Evolutionary conservation across 2,797 vertebrate species (phyloP).

Genomic region (Acanthurus tractus): DNA sequence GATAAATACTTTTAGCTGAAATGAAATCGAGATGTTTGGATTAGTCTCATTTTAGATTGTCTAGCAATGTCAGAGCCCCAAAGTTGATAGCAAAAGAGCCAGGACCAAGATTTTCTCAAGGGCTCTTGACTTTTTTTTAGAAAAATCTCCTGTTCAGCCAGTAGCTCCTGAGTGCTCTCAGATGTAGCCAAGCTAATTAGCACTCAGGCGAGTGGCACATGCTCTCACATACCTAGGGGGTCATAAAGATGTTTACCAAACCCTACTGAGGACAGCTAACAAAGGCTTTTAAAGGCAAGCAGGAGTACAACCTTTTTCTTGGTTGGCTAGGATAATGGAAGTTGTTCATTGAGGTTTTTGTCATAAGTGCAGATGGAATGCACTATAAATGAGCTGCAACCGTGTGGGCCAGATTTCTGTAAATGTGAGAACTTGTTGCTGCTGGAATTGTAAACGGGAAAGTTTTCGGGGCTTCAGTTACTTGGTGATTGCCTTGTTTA

Average conservation of each 20-base stretch:
- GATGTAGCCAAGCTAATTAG: conserved; percentile 84
- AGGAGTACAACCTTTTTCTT: conserved; percentile 66
- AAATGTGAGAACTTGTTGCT: conserved; percentile 72
- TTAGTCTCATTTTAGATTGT: conserved; percentile 25
- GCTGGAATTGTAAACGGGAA: conserved; percentile 43
- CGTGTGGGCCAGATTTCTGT: conserved; percentile 64
- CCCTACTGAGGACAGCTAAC: conserved; percentile 71
- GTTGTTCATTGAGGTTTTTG: conserved; percentile 77
- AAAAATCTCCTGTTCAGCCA: conserved; percentile 60
- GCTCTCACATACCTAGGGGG: conserved; percentile 76
- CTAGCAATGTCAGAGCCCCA: neutral
- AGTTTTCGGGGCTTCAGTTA: conserved; percentile 36
- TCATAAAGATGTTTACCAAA: conserved; percentile 83
- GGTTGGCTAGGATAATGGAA: conserved; percentile 59
- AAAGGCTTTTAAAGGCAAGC: conserved; percentile 74
- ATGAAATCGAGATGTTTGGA: conserved; percentile 18
- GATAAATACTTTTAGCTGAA: conserved; percentile 1
- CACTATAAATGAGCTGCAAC: conserved; percentile 70
- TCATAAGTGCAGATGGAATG: conserved; percentile 71
- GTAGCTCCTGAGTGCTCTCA: conserved; percentile 83
- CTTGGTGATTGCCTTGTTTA: conserved; percentile 42
- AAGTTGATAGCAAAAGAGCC: conserved; percentile 37
- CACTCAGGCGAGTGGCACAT: conserved; percentile 75
- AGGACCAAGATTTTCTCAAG: conserved; percentile 54
- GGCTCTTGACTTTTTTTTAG: conserved; percentile 63